Conservation (phyloP, 1,140 invertebrate species). For the Lepeophtheirus salmonis region DNA sequence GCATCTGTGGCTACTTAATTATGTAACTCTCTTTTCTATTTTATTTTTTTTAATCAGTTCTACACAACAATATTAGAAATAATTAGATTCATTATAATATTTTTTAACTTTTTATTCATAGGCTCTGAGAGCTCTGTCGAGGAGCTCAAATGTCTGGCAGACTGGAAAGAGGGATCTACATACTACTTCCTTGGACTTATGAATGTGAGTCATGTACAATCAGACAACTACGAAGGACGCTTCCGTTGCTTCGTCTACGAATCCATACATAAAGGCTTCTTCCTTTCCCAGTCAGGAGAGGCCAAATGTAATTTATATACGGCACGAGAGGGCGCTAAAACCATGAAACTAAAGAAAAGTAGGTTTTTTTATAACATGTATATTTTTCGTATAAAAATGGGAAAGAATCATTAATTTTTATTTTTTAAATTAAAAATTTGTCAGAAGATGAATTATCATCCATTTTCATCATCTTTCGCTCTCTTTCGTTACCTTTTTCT, state of each 20-base stretch:
- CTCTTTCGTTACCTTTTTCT: background rate
- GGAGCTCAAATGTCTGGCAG: constrained; percentile 60
- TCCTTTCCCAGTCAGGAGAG: constrained; percentile 11
- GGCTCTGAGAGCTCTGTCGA: constrained; percentile 40
- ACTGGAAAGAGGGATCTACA: constrained; percentile 71
- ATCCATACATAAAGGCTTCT: background rate
- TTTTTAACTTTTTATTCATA: background rate
- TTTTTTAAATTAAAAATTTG: background rate
- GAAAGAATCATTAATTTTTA: too few species aligned
- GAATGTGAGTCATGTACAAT: background rate
- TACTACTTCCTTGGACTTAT: constrained; percentile 46
- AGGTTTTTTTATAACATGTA: too few species aligned
- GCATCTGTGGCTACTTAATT: too few species aligned
- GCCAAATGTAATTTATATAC: constrained; percentile 6
- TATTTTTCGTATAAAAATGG: too few species aligned
- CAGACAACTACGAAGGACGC: constrained; percentile 7
- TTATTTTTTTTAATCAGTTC: too few species aligned
- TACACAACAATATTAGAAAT: too few species aligned
- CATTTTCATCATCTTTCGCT: background rate
- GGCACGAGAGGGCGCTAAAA: constrained; percentile 9
- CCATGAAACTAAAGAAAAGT: constrained; percentile 14
- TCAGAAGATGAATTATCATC: background rate
- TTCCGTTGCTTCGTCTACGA: constrained; percentile 14
- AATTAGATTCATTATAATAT: too few species aligned
- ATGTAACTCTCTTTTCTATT: too few species aligned